Conservation (phyloP, 2,113 vertebrate species). For the Malaclemys terrapin region DNA sequence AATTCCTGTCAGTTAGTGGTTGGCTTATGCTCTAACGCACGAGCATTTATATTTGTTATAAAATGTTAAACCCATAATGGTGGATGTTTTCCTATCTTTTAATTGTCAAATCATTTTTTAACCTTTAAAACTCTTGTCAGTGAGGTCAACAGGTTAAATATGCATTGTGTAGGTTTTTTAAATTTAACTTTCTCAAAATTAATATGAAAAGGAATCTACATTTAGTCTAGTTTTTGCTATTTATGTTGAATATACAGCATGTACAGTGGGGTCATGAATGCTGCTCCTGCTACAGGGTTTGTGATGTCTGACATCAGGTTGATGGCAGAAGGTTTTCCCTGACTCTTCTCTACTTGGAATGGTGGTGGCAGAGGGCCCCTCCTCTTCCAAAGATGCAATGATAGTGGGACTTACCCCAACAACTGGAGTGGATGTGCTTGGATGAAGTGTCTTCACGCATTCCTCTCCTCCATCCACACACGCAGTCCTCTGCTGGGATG, state of each 20-base stretch:
- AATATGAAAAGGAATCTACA: neutral
- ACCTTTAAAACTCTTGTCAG: neutral
- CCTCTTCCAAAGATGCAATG: neutral
- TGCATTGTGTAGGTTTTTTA: neutral
- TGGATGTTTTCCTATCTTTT: neutral
- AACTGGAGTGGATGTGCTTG: neutral
- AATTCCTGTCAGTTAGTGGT: neutral
- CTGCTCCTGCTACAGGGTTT: neutral
- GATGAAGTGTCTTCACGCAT: neutral
- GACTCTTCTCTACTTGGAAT: neutral
- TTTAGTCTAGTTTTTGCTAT: neutral
- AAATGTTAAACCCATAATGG: neutral
- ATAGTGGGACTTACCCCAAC: rapidly evolving
- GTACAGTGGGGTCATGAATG: neutral
- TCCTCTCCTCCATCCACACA: neutral
- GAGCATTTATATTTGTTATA: neutral
- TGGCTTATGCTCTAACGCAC: neutral
- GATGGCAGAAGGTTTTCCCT: neutral
- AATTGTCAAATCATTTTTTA: neutral
- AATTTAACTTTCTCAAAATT: too few relatives aligned
- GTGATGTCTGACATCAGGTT: neutral
- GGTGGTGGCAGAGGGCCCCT: neutral
- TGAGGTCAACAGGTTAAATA: neutral
- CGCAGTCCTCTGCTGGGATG: neutral
- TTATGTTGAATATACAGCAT: neutral